phyloP scores from a whole-genome alignment of 1,140 invertebrate genomes.

The Orchesella cincta region DNA sequence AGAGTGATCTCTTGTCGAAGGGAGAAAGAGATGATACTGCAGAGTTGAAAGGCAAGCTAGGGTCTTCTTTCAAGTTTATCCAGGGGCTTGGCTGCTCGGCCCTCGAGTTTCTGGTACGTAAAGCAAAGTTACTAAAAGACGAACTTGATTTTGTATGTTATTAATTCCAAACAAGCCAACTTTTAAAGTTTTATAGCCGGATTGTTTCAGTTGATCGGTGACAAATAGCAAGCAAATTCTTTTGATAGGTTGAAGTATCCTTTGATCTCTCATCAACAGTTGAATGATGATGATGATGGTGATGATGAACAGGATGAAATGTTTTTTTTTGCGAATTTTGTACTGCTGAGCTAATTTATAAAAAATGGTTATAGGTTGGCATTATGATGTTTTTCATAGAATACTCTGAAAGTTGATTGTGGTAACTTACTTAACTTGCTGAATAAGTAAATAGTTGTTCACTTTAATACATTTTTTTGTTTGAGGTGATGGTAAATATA shows the following conservation, averaged over 20 bases:
- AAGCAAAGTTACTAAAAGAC: neutral
- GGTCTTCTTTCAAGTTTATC: constrained; percentile 16
- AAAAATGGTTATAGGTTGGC: no score
- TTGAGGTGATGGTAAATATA: neutral
- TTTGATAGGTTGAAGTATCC: neutral
- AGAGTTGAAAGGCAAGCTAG: neutral
- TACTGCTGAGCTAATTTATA: no score
- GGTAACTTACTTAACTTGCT: neutral
- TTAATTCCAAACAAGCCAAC: no score
- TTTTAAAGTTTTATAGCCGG: neutral
- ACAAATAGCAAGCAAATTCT: constrained; percentile 14
- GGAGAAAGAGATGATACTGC: neutral
- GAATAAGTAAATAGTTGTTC: neutral
- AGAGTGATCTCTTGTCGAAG: constrained; percentile 22
- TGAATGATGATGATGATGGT: neutral
- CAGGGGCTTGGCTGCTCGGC: constrained; percentile 21
- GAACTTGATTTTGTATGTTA: no score
- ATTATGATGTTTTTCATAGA: neutral
- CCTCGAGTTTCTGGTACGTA: constrained; percentile 10
- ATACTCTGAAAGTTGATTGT: neutral
- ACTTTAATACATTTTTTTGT: no score
- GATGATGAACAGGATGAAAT: no score
- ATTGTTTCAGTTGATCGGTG: neutral
- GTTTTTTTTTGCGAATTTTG: no score
- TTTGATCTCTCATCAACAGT: neutral